Evolutionary conservation across 2,888 invertebrate species (phyloP).

Genomic region (Machimus atricapillus): DNA sequence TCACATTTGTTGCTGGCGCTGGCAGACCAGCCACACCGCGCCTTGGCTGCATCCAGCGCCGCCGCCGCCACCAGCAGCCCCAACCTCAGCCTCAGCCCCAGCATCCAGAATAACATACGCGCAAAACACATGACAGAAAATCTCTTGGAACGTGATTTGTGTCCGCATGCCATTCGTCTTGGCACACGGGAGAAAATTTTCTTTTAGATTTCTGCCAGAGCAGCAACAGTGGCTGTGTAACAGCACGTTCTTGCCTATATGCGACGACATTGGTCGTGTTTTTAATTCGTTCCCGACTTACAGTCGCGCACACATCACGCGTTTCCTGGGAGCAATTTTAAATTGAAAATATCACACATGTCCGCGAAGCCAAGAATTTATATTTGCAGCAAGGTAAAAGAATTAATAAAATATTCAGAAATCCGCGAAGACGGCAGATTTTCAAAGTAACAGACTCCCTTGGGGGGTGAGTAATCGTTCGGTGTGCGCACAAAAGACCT

Average conservation of each 20-base stretch:
- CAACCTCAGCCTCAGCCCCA: not conserved
- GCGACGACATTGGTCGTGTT: not conserved
- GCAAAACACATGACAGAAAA: constrained; percentile 8
- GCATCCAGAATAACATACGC: not conserved
- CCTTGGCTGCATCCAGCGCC: not conserved
- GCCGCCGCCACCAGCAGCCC: not conserved
- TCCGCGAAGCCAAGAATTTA: not conserved
- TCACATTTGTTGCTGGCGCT: not conserved
- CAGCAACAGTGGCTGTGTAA: not conserved
- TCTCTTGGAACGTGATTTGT: constrained; percentile 19
- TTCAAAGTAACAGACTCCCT: not conserved
- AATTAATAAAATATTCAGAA: not conserved
- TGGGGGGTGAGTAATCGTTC: not conserved
- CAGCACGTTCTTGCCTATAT: not conserved
- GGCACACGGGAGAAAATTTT: not conserved
- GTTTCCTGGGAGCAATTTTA: not conserved
- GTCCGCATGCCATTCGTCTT: constrained; percentile 22
- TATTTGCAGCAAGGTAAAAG: not conserved
- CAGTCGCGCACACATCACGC: not conserved
- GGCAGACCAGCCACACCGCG: not conserved
- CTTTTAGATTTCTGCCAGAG: not conserved
- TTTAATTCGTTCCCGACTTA: not conserved
- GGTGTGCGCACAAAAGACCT: not conserved
- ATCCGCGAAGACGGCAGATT: not conserved
- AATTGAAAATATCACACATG: not conserved